Conservation (phyloP, 2,113 vertebrate species). For the Garra rufa region DNA sequence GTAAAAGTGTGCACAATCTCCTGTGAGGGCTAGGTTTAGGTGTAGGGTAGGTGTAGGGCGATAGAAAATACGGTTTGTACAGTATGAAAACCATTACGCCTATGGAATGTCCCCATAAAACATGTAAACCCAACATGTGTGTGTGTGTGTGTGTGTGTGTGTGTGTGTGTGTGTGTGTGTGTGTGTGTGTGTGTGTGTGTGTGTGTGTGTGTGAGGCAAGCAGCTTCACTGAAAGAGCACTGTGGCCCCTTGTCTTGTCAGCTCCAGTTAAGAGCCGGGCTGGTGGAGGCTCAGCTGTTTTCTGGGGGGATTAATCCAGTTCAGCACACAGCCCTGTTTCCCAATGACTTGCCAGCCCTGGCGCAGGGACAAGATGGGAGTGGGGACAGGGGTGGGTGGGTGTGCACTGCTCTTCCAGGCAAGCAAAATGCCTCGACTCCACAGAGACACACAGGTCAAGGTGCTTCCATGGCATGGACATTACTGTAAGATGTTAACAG, state of each 20-base stretch:
- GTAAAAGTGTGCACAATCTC: no score
- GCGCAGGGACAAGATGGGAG: constrained; percentile 1
- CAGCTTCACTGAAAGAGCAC: constrained; percentile 47
- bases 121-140: no score
- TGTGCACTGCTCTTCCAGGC: constrained; percentile 24
- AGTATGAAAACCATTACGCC: no score
- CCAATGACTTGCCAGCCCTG: constrained; percentile 51
- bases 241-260: constrained; percentile 45
- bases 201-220: constrained; percentile 41
- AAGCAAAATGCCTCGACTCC: constrained; percentile 21
- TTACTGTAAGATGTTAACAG: constrained; percentile 31
- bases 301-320: constrained; percentile 61
- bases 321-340: constrained; percentile 54
- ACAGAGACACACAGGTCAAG: constrained; percentile 20
- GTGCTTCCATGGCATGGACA: constrained; percentile 1
- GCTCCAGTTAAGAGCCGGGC: constrained; percentile 42
- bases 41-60: no score
- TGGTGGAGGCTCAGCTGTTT: constrained; percentile 62
- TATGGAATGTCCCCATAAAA: no score
- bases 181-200: constrained; percentile 39
- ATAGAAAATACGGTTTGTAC: no score
- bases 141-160: constrained; percentile 27
- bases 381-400: neutral
- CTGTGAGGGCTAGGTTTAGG: no score
- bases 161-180: constrained; percentile 31